These are phyloP conservation scores for Aethes cnicana DNA, from an alignment of 2,888 invertebrate species.

Conservation along the genomic window DNA sequence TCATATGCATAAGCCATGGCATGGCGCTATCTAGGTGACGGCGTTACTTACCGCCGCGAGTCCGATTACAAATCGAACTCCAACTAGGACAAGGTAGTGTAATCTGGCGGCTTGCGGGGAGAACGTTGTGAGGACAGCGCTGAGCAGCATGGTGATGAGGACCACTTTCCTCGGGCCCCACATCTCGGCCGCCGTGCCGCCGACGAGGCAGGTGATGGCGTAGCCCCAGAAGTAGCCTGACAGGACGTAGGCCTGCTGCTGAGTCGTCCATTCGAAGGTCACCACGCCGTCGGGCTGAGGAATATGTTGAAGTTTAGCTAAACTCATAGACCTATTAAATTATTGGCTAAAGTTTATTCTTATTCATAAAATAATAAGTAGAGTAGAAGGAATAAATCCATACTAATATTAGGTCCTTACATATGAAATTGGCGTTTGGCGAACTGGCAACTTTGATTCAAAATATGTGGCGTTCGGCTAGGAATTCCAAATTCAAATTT, in stretches of 20 bases:
- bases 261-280: slow-evolving; percentile 81
- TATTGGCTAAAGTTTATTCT: not conserved
- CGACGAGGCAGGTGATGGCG: slow-evolving; percentile 83
- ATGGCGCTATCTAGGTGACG: too few relatives aligned
- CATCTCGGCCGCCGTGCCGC: slow-evolving; percentile 85
- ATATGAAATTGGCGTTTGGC: too few relatives aligned
- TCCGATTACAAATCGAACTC: slow-evolving; percentile 83
- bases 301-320: too few relatives aligned
- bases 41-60: slow-evolving; percentile 83
- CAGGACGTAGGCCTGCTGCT: slow-evolving; percentile 84
- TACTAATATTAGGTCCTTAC: too few relatives aligned
- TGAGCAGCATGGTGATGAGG: slow-evolving; percentile 78
- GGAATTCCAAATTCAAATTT: too few relatives aligned
- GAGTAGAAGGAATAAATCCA: too few relatives aligned
- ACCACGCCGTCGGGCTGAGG: slow-evolving; percentile 68
- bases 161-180: slow-evolving; percentile 84
- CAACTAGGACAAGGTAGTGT: slow-evolving; percentile 82
- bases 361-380: too few relatives aligned
- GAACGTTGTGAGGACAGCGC: slow-evolving; percentile 81
- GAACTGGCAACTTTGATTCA: too few relatives aligned
- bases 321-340: too few relatives aligned
- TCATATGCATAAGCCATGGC: too few relatives aligned
- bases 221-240: slow-evolving; percentile 83
- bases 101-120: slow-evolving; percentile 83
- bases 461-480: too few relatives aligned